Evolutionary conservation across 1,140 invertebrate species (phyloP).

Genomic region (Drosophila orena): DNA sequence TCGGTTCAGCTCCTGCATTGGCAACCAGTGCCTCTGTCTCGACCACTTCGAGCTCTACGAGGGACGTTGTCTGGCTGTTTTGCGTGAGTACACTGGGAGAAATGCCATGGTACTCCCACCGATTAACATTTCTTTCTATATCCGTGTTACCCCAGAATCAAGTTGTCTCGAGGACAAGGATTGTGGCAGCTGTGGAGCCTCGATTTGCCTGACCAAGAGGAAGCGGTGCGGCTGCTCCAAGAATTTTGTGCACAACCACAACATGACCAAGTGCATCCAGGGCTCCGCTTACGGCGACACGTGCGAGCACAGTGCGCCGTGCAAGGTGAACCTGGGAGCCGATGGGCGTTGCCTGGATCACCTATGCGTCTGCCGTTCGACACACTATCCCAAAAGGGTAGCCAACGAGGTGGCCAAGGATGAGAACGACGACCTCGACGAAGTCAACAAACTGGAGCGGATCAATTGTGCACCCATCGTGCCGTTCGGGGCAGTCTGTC

Average conservation of each 20-base stretch:
- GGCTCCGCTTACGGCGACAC: slow-evolving; percentile 9
- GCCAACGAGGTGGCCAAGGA: slow-evolving; percentile 6
- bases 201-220: slow-evolving; percentile 26
- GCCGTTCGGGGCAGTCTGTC: slow-evolving; percentile 47
- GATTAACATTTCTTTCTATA: not conserved
- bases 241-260: slow-evolving; percentile 38
- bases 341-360: slow-evolving; percentile 42
- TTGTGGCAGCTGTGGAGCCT: slow-evolving; percentile 23
- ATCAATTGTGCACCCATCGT: slow-evolving; percentile 39
- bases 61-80: slow-evolving; percentile 47
- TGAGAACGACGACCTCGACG: not conserved
- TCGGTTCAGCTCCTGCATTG: slow-evolving; percentile 48
- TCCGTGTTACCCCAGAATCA: not conserved
- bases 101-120: not conserved
- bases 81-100: slow-evolving; percentile 48
- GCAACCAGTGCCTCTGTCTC: slow-evolving; percentile 52
- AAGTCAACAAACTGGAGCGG: not conserved
- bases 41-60: slow-evolving; percentile 46
- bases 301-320: slow-evolving; percentile 35
- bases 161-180: slow-evolving; percentile 26
- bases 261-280: slow-evolving; percentile 49
- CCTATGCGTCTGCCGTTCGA: slow-evolving; percentile 34
- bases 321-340: slow-evolving; percentile 45
- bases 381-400: slow-evolving; percentile 37
- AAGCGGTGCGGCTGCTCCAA: slow-evolving; percentile 53